Evolutionary conservation across 2,113 vertebrate genomes (phyloP).

Genomic region (Anguilla rostrata): DNA sequence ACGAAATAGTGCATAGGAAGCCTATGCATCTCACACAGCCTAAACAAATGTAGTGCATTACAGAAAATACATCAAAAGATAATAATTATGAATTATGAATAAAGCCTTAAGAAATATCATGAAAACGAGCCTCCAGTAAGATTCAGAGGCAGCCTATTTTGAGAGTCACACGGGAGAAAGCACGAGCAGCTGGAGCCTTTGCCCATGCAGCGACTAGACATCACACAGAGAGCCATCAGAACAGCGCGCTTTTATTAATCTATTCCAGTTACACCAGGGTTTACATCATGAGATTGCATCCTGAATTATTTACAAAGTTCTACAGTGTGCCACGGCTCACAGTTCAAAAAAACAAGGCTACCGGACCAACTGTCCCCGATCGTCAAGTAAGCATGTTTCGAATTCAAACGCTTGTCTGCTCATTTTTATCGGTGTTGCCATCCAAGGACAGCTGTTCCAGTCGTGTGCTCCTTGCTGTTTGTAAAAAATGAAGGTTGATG

Average conservation of each 20-base stretch:
- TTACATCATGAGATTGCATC: slow-evolving; percentile 50
- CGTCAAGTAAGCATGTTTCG: not conserved
- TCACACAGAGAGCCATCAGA: slow-evolving; percentile 48
- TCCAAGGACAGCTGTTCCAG: not conserved
- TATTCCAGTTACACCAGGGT: slow-evolving; percentile 52
- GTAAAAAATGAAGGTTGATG: not conserved
- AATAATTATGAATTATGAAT: slow-evolving; percentile 13
- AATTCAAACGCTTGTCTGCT: not conserved
- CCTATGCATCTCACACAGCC: not conserved
- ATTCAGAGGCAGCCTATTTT: not conserved
- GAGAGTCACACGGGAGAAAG: not conserved
- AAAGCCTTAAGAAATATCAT: not conserved
- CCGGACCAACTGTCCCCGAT: slow-evolving; percentile 24
- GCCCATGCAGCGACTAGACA: not conserved
- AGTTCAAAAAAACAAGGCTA: slow-evolving; percentile 44
- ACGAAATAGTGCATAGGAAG: not conserved
- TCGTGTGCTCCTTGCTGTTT: not conserved
- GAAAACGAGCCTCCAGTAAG: not conserved
- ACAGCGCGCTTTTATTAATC: slow-evolving; percentile 60
- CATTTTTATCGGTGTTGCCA: not conserved
- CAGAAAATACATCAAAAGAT: slow-evolving; percentile 9
- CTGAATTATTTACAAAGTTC: slow-evolving; percentile 59
- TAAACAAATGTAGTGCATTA: not conserved
- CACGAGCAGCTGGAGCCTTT: not conserved
- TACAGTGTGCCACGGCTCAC: slow-evolving; percentile 53